These are phyloP conservation scores for Propithecus deckenii DNA, from an alignment of 2,797 vertebrate species.

Conservation along the genomic window DNA sequence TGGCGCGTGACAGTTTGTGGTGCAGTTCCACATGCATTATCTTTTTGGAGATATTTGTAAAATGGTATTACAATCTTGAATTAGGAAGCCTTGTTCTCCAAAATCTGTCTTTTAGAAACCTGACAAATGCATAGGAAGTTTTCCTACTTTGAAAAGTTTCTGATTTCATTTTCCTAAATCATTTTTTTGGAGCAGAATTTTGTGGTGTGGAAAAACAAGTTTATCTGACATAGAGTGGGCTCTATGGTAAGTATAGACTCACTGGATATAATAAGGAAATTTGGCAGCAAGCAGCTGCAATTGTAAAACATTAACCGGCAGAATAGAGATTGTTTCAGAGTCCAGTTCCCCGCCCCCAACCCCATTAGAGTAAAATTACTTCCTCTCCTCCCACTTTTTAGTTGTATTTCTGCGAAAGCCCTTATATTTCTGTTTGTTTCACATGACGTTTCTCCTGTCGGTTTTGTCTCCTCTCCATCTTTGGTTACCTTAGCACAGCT, in stretches of 20 bases:
- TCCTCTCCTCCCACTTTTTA: constrained; percentile 1
- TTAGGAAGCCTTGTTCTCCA: neutral
- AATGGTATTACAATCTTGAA: neutral
- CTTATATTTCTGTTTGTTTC: neutral
- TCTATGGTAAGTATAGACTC: neutral
- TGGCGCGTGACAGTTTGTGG: neutral
- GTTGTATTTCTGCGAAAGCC: neutral
- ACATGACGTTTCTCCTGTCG: neutral
- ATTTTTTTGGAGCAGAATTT: neutral
- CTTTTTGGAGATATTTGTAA: neutral
- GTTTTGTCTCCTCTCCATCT: neutral
- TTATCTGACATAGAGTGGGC: neutral
- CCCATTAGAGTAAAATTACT: neutral
- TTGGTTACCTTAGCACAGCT: neutral
- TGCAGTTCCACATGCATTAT: neutral
- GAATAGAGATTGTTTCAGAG: neutral
- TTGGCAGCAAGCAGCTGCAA: neutral
- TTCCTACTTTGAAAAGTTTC: neutral
- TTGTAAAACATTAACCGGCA: constrained; percentile 67
- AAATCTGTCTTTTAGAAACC: neutral
- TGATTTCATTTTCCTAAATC: neutral
- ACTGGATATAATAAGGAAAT: neutral
- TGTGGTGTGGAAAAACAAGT: neutral
- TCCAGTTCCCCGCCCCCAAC: neutral
- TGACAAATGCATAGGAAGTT: neutral